phyloP scores from a whole-genome alignment of 1,140 invertebrate genomes.

The Palaemon carinicauda region DNA sequence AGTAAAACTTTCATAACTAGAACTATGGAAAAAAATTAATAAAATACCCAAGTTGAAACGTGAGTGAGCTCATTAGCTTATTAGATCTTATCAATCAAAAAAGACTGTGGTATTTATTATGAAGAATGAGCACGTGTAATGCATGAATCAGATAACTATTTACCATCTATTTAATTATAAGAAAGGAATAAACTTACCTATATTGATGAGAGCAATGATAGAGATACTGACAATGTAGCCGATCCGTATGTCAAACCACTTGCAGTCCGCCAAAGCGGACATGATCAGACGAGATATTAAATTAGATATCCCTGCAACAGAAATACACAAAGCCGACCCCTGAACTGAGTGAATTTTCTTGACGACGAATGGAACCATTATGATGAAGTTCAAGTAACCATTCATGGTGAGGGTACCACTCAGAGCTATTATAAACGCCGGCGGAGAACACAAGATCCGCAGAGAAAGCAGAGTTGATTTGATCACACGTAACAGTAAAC shows the following conservation, averaged over 20 bases:
- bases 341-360: not conserved
- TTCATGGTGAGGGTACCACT: not conserved
- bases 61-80: too few relatives aligned
- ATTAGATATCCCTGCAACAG: not conserved
- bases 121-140: not conserved
- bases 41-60: too few relatives aligned
- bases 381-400: slow-evolving; percentile 26
- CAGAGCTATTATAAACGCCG: slow-evolving; percentile 21
- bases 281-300: slow-evolving; percentile 14
- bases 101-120: not conserved
- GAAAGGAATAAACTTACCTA: not conserved
- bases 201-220: not conserved
- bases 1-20: too few relatives aligned
- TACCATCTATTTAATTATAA: not conserved
- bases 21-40: too few relatives aligned
- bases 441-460: not conserved
- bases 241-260: slow-evolving; percentile 26
- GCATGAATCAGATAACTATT: not conserved
- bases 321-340: slow-evolving; percentile 30
- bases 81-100: too few relatives aligned
- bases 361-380: slow-evolving; percentile 17
- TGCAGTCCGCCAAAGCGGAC: slow-evolving; percentile 19
- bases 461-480: not conserved
- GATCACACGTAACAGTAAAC: not conserved
- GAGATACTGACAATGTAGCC: slow-evolving; percentile 14